Conservation (phyloP, 2,797 vertebrate species). For the Microtus californicus region DNA sequence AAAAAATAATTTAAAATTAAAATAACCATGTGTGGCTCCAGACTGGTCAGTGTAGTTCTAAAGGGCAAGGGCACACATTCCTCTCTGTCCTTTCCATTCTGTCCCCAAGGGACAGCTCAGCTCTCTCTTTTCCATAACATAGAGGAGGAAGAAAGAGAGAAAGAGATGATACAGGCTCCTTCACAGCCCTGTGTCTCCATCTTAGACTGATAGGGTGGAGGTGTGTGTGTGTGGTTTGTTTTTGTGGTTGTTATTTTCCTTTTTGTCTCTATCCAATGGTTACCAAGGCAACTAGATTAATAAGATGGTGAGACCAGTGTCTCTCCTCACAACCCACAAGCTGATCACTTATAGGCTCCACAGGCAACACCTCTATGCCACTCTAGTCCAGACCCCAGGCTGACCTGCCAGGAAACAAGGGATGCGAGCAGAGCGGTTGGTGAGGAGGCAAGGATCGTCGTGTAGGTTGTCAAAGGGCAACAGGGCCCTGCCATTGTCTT, state of each 20-base stretch:
- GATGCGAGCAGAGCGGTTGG: constrained; percentile 86
- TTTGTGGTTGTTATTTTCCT: neutral
- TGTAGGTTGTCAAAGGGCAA: constrained; percentile 88
- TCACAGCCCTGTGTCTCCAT: neutral
- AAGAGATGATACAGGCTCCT: neutral
- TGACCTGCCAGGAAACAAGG: constrained; percentile 94
- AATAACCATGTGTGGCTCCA: neutral
- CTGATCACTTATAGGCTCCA: neutral
- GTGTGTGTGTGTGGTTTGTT: neutral
- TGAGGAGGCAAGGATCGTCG: constrained; percentile 88
- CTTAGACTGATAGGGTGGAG: neutral
- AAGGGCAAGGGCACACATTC: rapidly evolving
- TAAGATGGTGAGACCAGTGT: neutral
- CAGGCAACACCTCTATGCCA: neutral
- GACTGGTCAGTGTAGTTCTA: neutral
- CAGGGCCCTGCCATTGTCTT: constrained; percentile 86
- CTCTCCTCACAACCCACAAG: neutral
- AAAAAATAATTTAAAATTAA: neutral
- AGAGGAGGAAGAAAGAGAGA: neutral
- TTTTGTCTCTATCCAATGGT: constrained; percentile 51
- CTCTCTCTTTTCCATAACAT: neutral
- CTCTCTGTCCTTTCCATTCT: neutral
- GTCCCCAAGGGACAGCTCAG: neutral
- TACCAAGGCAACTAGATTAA: constrained; percentile 60
- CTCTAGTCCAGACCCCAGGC: neutral